Conservation (phyloP, 2,888 invertebrate genomes). For the Stenchaetothrips biformis region DNA sequence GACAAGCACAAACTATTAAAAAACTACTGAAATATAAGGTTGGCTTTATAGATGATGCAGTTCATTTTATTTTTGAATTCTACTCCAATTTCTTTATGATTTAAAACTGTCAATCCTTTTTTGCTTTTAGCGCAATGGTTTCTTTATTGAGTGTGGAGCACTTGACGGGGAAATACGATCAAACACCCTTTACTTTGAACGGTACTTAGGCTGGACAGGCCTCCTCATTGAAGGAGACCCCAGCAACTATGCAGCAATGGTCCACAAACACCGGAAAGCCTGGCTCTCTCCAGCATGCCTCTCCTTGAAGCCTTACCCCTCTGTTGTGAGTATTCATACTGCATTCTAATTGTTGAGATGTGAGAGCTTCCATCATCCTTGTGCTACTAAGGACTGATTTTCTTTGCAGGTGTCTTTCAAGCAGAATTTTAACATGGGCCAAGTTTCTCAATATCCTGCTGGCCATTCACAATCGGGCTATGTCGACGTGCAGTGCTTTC, state of each 20-base stretch:
- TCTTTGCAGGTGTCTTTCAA: constrained; percentile 45
- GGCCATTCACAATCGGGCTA: constrained; percentile 37
- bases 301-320: constrained; percentile 45
- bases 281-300: constrained; percentile 50
- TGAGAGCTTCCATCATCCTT: neutral
- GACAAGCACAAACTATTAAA: constrained; percentile 43
- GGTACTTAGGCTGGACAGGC: constrained; percentile 49
- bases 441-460: constrained; percentile 42
- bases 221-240: constrained; percentile 53
- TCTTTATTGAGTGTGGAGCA: constrained; percentile 55
- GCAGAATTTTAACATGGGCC: constrained; percentile 47
- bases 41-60: constrained; percentile 31
- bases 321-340: constrained; percentile 42
- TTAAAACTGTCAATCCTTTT: constrained; percentile 20
- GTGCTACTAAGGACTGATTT: neutral
- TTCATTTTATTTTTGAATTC: neutral
- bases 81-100: neutral
- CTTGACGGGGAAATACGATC: constrained; percentile 53
- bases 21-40: constrained; percentile 45
- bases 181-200: constrained; percentile 51
- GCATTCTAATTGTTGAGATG: neutral
- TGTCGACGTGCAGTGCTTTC: constrained; percentile 51
- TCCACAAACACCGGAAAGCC: constrained; percentile 48
- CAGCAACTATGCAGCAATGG: constrained; percentile 47
- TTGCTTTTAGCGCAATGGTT: constrained; percentile 46